These are phyloP conservation scores for Melanaphis sacchari DNA, from an alignment of 1,140 invertebrate species.

Conservation along the genomic window DNA sequence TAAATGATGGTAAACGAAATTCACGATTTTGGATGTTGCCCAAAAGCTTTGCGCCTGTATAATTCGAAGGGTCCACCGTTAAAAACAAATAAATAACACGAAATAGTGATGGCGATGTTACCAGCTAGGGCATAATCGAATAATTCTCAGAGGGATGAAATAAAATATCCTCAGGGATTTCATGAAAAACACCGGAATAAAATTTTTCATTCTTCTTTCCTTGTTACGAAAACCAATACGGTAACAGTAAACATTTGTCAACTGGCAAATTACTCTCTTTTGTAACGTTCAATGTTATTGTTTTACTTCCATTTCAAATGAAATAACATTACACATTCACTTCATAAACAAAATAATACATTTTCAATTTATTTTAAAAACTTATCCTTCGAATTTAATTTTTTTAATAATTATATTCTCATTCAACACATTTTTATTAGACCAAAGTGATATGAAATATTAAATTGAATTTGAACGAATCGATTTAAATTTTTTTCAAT, in stretches of 20 bases:
- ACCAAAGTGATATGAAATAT: neutral
- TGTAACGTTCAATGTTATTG: neutral
- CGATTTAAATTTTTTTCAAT: neutral
- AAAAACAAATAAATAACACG: slow-evolving; percentile 49
- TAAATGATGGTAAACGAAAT: neutral
- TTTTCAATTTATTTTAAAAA: neutral
- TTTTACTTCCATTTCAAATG: neutral
- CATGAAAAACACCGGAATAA: neutral
- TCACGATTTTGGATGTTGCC: slow-evolving; percentile 2
- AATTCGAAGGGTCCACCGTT: slow-evolving; percentile 15
- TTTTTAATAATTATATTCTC: neutral
- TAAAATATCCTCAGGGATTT: slow-evolving; percentile 31
- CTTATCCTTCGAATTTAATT: neutral
- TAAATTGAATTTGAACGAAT: neutral
- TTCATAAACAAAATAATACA: neutral
- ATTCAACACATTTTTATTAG: neutral
- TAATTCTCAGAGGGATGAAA: slow-evolving; percentile 18
- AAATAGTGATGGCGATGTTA: neutral
- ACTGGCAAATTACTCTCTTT: neutral
- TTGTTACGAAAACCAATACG: neutral
- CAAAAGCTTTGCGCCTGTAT: neutral
- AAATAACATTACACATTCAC: neutral
- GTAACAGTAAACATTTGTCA: slow-evolving; percentile 30
- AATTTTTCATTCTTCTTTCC: slow-evolving; percentile 15
- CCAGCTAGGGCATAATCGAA: slow-evolving; percentile 38